Evolutionary conservation across 2,113 vertebrate genomes (phyloP).

Genomic region (Myrmecobius fasciatus): DNA sequence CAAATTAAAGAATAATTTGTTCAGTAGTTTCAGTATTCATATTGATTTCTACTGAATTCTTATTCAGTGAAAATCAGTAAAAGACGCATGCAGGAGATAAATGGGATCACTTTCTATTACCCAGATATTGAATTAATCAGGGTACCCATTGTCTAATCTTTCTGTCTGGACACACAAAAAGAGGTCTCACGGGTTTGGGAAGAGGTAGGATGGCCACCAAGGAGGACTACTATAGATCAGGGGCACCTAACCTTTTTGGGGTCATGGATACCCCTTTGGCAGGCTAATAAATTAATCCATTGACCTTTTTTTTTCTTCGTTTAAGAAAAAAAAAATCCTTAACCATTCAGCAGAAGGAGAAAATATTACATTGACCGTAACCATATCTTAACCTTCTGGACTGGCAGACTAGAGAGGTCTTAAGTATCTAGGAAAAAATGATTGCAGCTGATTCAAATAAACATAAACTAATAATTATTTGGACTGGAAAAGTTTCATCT

Average conservation of each 20-base stretch:
- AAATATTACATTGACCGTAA: too few species aligned
- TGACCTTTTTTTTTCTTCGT: background rate
- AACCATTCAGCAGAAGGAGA: too few species aligned
- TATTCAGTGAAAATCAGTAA: background rate
- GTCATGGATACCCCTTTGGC: background rate
- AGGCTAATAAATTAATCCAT: background rate
- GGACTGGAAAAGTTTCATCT: too few species aligned
- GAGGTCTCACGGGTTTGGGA: background rate
- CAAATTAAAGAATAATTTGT: background rate
- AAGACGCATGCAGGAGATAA: background rate
- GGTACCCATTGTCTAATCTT: background rate
- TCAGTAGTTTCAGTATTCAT: background rate
- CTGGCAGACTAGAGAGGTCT: too few species aligned
- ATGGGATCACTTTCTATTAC: background rate
- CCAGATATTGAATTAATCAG: constrained; percentile 15
- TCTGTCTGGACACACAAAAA: background rate
- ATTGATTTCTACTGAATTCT: constrained; percentile 12
- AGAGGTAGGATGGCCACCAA: background rate
- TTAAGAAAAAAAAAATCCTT: too few species aligned
- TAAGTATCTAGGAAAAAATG: too few species aligned
- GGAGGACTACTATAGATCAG: background rate
- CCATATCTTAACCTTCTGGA: too few species aligned
- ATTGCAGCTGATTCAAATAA: too few species aligned
- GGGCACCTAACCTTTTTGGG: background rate
- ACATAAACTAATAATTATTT: too few species aligned